Evolutionary conservation across 2,888 invertebrate genomes (phyloP), one percentile per base, ranked within the genome.

Genomic region (Drosophila borealis): DNA sequence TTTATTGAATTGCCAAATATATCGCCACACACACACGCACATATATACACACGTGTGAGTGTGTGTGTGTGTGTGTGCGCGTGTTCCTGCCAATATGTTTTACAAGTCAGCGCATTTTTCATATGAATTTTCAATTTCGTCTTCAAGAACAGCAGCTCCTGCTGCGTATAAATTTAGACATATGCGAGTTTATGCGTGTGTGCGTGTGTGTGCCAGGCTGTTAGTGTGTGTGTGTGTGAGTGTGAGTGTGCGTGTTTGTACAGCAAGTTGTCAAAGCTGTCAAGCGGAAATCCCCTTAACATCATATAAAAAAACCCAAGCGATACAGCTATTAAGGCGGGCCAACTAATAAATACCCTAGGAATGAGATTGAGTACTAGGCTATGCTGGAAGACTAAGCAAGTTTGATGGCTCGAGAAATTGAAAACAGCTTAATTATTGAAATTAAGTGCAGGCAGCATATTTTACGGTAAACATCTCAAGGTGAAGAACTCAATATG

Each of bases 211-310:
- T 56, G 49, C 57, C 56, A 5, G 42, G 62, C 46, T 66, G 50
- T 46, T 37, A 41, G 14, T 48, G 14, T 63, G 14, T 48, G 14
- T 63, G 42, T 67, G 49, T 66, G 50, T 46, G 34, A 44, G 17
- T 48, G 14, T 63, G 44, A 60, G 44, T 41, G 9, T 51, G 66
- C 49, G 53, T 69, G 54, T 65, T 53, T 71, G 60, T 61, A 61
- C 72, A 74, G 70, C 70, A 71, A 80, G 80, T 89, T 88, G 87
- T 87, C 87, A 89, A 85, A 86, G 79, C 85, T 83, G 81, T 87
- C 87, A 87, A 76, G 67, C 76, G 89, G 81, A 87, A 89, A 88
- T 85, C 74, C 80, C 82, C 73, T 77, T 80, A 74, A 86, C 73
- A 82, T 78, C 83, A 80, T 75, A 72, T 70, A 87, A 74, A 69